Evolutionary conservation across 2,113 vertebrate genomes (phyloP), one percentile per base, ranked within the genome.

Genomic region (Odontophorus gujanensis): DNA sequence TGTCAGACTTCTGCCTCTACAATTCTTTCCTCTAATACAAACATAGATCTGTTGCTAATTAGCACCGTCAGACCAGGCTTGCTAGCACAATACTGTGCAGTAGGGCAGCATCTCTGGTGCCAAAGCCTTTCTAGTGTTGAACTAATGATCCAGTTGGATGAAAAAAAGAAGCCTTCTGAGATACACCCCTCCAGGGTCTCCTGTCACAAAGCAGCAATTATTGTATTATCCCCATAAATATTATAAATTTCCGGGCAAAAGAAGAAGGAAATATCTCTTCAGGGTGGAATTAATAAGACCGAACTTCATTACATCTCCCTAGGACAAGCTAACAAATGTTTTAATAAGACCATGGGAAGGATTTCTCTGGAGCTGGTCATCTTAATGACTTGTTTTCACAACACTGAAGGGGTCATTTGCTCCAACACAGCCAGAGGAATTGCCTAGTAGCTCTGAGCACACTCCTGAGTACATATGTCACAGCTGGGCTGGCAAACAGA

Each of bases 251-350:
- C 88, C 76, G 78, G 76, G 80, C n/a, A 78, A 79, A 83, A 68
- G 14, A 45, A 91, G 43, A 73, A 93, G 61, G 76, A 94, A 93
- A 84, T 93, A 89, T 77, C 72, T 92, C 81, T 96, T 96, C 72
- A 48, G 81, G 68, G 83, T 84, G 51, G 81, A 96, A 94, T 87
- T 95, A 86, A 80, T 93, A 51, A 94, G 43, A 89, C 17, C 26
- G 95, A 90, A 78, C 32, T 88, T 95, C 95, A 95, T 95, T 96
- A 95, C 92, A 95, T 95, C 84, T 96, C 91, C 67, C 72, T 51
- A 85, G 91, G 82, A 85, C 81, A 87, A 73, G 67, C 43, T 92
- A 90, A 95, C 79, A 82, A 95, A 95, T 96, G 81, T 95, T 95
- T 86, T 93, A 96, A 93, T 96, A 92, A 97, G 91, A 73, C 1